Evolutionary conservation across 2,888 invertebrate genomes (phyloP).

Genomic region (Argyresthia albistria): DNA sequence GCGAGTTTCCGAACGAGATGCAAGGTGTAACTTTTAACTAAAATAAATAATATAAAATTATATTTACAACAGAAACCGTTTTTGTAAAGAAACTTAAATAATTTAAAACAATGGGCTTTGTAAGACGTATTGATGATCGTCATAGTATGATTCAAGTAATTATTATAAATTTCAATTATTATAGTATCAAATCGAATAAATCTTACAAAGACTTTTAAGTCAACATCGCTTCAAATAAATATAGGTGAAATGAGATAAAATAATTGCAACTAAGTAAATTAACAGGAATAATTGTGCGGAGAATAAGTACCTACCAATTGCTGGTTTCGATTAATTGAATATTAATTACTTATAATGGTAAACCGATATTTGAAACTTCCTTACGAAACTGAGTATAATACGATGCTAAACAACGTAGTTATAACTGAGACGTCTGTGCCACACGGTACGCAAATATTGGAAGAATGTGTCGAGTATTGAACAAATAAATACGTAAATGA

Average conservation of each 20-base stretch:
- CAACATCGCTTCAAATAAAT: slow-evolving; percentile 51
- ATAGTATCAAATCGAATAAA: neutral
- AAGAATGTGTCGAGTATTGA: neutral
- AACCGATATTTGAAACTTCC: too few relatives aligned
- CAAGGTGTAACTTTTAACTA: slow-evolving; percentile 17
- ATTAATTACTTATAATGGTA: neutral
- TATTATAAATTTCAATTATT: neutral
- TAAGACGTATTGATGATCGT: slow-evolving; percentile 6
- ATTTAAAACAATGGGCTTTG: slow-evolving; percentile 9
- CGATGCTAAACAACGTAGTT: too few relatives aligned
- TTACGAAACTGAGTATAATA: too few relatives aligned
- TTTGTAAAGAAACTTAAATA: neutral
- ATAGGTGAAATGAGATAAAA: slow-evolving; percentile 51
- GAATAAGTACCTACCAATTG: slow-evolving; percentile 37
- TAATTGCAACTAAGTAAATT: slow-evolving; percentile 30
- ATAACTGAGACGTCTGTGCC: neutral
- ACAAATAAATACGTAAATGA: neutral
- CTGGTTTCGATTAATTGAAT: slow-evolving; percentile 16
- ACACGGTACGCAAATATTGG: neutral
- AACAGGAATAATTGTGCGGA: slow-evolving; percentile 47
- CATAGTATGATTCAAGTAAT: too few relatives aligned
- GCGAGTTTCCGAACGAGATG: slow-evolving; percentile 50
- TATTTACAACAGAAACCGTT: slow-evolving; percentile 5
- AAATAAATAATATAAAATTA: slow-evolving; percentile 12
- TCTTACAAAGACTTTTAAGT: slow-evolving; percentile 33